A percentile compares a stretch with the other conserved stretches of the same genome.
These are phyloP conservation scores for Capitella teleta DNA, from an alignment of 1,140 invertebrate genomes.

Conservation along the genomic window DNA sequence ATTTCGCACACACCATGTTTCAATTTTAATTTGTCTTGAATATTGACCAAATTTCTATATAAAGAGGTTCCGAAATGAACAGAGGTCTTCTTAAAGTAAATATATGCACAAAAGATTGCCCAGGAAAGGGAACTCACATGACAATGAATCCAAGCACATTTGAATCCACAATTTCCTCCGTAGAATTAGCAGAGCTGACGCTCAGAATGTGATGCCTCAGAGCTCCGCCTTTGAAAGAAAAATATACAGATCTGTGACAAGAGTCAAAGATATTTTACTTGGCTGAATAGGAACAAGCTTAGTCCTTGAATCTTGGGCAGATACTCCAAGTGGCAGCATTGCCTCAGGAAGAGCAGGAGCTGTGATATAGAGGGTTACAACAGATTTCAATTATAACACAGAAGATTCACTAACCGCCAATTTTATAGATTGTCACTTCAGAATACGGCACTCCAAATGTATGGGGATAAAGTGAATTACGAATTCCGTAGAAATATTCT, in stretches of 20 bases:
- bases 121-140: constrained; percentile 61
- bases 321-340: constrained; percentile 91
- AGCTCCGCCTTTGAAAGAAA: constrained; percentile 34
- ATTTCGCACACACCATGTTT: too few relatives aligned
- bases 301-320: constrained; percentile 75
- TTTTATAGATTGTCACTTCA: constrained; percentile 84
- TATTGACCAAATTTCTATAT: too few relatives aligned
- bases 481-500: constrained; percentile 88
- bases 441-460: constrained; percentile 33
- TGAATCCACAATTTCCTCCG: constrained; percentile 66
- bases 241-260: background rate
- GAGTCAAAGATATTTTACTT: constrained; percentile 27
- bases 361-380: constrained; percentile 14
- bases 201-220: constrained; percentile 80
- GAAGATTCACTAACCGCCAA: constrained; percentile 50
- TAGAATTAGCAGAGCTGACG: constrained; percentile 55
- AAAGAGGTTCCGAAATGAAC: too few relatives aligned
- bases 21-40: too few relatives aligned
- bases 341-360: constrained; percentile 83
- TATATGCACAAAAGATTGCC: too few relatives aligned
- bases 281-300: constrained; percentile 76
- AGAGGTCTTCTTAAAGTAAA: too few relatives aligned
- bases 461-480: constrained; percentile 66
- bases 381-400: background rate
- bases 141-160: constrained; percentile 88